Evolutionary conservation across 92 coral and sea anemone genomes (phyloP).

Genomic region (Scolanthus callimorphus): DNA sequence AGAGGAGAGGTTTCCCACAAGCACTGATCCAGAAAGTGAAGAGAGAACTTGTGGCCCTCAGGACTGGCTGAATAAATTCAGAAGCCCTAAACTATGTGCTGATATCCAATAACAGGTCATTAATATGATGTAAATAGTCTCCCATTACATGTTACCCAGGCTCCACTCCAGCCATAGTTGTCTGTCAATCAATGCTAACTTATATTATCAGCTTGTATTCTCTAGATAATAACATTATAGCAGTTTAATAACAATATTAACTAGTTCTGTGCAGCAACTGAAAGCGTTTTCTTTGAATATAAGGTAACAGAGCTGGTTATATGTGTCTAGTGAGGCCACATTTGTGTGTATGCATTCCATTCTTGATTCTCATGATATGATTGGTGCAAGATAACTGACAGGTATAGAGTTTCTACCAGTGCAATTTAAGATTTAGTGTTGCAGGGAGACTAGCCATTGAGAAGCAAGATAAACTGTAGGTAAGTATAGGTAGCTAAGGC

Average conservation of each 20-base stretch:
- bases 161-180: not conserved
- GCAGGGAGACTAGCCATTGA: too few relatives aligned
- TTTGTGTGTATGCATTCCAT: not conserved
- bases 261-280: not conserved
- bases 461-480: too few relatives aligned
- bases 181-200: not conserved
- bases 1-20: conserved; percentile 19
- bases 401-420: not conserved
- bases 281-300: not conserved
- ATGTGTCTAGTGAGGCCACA: not conserved
- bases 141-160: not conserved
- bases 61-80: conserved; percentile 1
- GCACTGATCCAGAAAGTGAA: conserved; percentile 11
- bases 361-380: not conserved
- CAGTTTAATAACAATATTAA: not conserved
- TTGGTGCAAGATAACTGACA: not conserved
- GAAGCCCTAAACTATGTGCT: conserved; percentile 15
- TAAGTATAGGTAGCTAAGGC: too few relatives aligned
- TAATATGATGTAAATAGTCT: not conserved
- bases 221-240: not conserved
- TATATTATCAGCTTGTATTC: not conserved
- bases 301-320: not conserved
- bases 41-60: conserved; percentile 11
- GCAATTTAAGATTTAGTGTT: too few relatives aligned
- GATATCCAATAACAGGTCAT: conserved; percentile 5